Conservation (phyloP, 2,113 vertebrate genomes). For the Amphiprion percula region DNA sequence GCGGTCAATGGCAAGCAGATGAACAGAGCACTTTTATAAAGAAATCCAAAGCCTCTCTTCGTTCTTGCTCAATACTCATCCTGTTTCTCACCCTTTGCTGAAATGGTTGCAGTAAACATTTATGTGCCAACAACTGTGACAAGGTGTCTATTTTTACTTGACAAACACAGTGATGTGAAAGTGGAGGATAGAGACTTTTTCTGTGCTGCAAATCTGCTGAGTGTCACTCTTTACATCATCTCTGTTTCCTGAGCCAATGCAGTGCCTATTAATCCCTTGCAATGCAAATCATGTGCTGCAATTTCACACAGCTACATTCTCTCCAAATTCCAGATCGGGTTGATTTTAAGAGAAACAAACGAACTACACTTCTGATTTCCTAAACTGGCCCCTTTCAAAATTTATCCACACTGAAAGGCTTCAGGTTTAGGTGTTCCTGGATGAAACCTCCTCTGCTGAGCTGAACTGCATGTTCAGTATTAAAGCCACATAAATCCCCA, state of each 20-base stretch:
- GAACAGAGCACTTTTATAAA: conserved; percentile 66
- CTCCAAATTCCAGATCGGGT: conserved; percentile 39
- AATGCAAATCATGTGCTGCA: background rate
- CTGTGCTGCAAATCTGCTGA: conserved; percentile 35
- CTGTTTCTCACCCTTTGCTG: conserved; percentile 54
- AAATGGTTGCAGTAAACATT: conserved; percentile 30
- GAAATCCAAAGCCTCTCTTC: conserved; percentile 33
- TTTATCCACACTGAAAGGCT: background rate
- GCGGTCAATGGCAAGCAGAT: conserved; percentile 61
- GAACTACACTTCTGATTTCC: conserved; percentile 10
- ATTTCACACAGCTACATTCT: conserved; percentile 40
- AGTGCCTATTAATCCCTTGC: background rate
- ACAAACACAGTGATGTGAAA: conserved; percentile 59
- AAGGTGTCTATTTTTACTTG: conserved; percentile 60
- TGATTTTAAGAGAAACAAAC: conserved; percentile 22
- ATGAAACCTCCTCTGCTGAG: conserved; percentile 8
- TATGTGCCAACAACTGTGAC: conserved; percentile 25
- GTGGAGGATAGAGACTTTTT: conserved; percentile 15
- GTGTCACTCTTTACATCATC: background rate
- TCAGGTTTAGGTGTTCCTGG: background rate
- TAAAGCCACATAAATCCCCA: conserved; percentile 34
- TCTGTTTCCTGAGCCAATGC: background rate
- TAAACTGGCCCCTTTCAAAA: conserved; percentile 22
- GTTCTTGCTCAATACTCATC: conserved; percentile 42
- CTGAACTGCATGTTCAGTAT: conserved; percentile 21